Evolutionary conservation across 2,113 vertebrate genomes (phyloP), one percentile per base, ranked within the genome.

Genomic region (Percina caprodes): DNA sequence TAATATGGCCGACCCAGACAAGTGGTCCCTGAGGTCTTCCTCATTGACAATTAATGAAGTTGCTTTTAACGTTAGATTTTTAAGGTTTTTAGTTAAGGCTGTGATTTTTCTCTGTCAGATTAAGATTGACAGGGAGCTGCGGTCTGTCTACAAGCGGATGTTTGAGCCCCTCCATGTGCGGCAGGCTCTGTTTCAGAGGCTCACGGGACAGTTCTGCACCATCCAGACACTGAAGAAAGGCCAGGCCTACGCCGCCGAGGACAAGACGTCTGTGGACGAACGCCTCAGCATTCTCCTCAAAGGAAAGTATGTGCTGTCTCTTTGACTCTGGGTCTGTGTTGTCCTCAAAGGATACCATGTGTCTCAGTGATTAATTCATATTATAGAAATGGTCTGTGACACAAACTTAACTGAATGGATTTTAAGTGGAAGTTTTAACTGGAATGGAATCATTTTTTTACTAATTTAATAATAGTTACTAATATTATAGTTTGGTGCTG

Each of bases 221-320:
- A 98, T 99, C 88, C 96, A 97, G 90, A 96, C 94, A 0, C 93
- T 99, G 77, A 96, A 96, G 94, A 97, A 96, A 84, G 97, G 97
- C 39, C 97, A 99, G 92, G 92, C 94, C 30, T 99, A 99, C 15
- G 97, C 97, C 69, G 96, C 95, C 3, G 98, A 99, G 84, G 97
- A 99, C 86, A 98, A 99, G 94, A 99, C 98, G 30, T 99, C 98
- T 2, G 98, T 99, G 78, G 98, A 99, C 6, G 97, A 98, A 66
- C 97, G 97, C 30, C 96, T 99, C 59, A 99, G 98, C 94, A 96
- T 99, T 79, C 96, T 99, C 12, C 95, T 99, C 63, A 99, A 98
- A 93, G 98, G 98, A 86, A 99, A 96, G 98, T 99, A 96, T 21
- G 97, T 96, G 9, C 4, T 8, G 4, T 49, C 42, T 33, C 18